Evolutionary conservation across 2,797 vertebrate species (phyloP), one percentile per base, ranked within the genome.

Genomic region (Propithecus deckenii): DNA sequence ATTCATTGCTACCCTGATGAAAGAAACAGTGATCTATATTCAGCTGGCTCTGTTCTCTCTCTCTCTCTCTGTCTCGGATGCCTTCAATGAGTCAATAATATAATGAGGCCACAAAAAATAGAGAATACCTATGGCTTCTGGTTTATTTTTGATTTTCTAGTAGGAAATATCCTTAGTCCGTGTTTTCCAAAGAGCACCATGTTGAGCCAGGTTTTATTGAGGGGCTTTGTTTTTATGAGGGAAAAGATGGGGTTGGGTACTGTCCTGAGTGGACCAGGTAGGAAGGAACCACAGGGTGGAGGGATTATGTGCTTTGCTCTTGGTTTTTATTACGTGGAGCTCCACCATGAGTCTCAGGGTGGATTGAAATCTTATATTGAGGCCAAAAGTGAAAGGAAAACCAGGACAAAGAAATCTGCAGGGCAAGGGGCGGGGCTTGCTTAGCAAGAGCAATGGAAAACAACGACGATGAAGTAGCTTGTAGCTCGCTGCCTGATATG

Each of bases 121-220:
- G 69, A 95, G 1, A 4, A 89, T 96, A 97, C 80, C 87, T 97
- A 86, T 97, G 76, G 83, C 61, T 98, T 98, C 95, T 94, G 38
- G 91, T 92, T 98, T 89, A 96, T 83, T 98, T 97, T 98, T 97
- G 95, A 97, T 98, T 98, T 98, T 97, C 96, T 96, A 96, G 80
- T 97, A 97, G 96, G 97, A 98, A 98, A 98, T 94, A 59, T 74
- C 96, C 92, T 96, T 97, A 96, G 71, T 98, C 89, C 95, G 97
- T 92, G 57, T 97, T 97, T 98, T 96, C 65, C 88, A 91, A 96
- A 96, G 95, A 97, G 94, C 94, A 97, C 92, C 96, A 57, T 5
- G 28, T 94, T 97, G 86, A 97, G 93, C 86, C 91, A 32, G 86
- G 71, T 95, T 97, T 98, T 97, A 97, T 75, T 81, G 96, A 97